Conservation (phyloP, 2,888 invertebrate species). For the Gymnoscelis rufifasciata region DNA sequence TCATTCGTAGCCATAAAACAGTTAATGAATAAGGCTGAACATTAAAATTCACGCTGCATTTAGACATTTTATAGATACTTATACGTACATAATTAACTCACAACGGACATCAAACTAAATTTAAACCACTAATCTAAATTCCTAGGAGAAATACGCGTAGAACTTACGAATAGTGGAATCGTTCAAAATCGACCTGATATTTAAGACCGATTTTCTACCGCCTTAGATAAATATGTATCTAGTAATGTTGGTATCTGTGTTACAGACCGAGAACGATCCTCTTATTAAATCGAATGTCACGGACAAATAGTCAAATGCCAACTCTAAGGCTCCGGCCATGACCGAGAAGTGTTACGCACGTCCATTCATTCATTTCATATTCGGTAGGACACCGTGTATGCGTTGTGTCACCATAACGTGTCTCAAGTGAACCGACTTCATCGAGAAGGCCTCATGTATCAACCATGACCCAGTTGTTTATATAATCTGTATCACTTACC, state of each 20-base stretch:
- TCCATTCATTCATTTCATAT: slow-evolving; percentile 36
- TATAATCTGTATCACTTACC: slow-evolving; percentile 22
- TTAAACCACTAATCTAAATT: slow-evolving; percentile 19
- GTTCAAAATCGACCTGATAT: slow-evolving; percentile 7
- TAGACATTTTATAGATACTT: slow-evolving; percentile 22
- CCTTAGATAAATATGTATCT: no score
- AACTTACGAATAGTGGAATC: slow-evolving; percentile 1
- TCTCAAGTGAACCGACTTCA: slow-evolving; percentile 10
- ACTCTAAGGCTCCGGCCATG: slow-evolving; percentile 34
- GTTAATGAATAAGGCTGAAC: slow-evolving; percentile 37
- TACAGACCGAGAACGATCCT: no score
- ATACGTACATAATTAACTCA: slow-evolving; percentile 25
- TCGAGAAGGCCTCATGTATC: slow-evolving; percentile 18
- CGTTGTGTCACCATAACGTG: slow-evolving; percentile 16
- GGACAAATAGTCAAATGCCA: slow-evolving; percentile 21
- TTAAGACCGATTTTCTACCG: no score
- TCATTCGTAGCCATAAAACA: slow-evolving; percentile 32
- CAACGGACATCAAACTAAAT: slow-evolving; percentile 24
- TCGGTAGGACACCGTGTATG: slow-evolving; percentile 29
- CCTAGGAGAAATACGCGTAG: slow-evolving; percentile 17
- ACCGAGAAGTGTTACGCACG: slow-evolving; percentile 36
- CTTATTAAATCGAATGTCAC: slow-evolving; percentile 21
- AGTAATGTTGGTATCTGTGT: no score
- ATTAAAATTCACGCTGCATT: slow-evolving; percentile 37
- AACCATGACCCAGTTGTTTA: slow-evolving; percentile 26